Evolutionary conservation across 2,888 invertebrate genomes (phyloP), one percentile per base, ranked within the genome.

Genomic region (Helleia helle): DNA sequence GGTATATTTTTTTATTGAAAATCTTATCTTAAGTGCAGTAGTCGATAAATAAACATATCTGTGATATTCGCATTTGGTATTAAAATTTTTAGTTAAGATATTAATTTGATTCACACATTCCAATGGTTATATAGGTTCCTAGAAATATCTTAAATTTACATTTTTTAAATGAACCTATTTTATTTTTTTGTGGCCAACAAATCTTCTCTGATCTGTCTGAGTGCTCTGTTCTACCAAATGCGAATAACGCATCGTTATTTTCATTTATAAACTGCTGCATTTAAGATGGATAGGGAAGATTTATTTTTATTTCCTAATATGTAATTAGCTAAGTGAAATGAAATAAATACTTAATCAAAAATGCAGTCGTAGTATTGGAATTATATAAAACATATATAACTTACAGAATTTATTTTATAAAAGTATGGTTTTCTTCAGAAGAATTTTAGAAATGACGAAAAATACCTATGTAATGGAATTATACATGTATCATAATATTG

Each of bases 11-110:
- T 36, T 40, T 50, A 44, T 50, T 53, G 49, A 44, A 44, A 25
- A 47, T 52, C 52, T 62, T 63, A 62, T 66, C 67, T 81, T 80
- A 80, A 83, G 84, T 84, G 84, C 83, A 84, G 83, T 80, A 66
- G 76, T 70, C 55, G 56, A 54, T 49, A 57, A 48, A 53, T 45
- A 54, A 59, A 58, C 49, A 57, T 47, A 69, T 71, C 80, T 84
- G 83, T 84, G 83, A 84, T 83, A 81, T 84, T 84, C 83, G 83
- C 83, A 84, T 84, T 84, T 84, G 83, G 83, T 80, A 60, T 60
- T 63, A 55, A 46, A 72, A 66, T 67, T 66, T 60, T 53, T 54
- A 51, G 55, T 55, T 55, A 52, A 56, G 46, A 36, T 45, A 47
- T 51, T 28, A 47, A 51, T 57, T 59, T 54, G 47, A 54, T 59